Evolutionary conservation across 2,113 vertebrate genomes (phyloP), one percentile per base, ranked within the genome.

Genomic region (Damaliscus lunatus): DNA sequence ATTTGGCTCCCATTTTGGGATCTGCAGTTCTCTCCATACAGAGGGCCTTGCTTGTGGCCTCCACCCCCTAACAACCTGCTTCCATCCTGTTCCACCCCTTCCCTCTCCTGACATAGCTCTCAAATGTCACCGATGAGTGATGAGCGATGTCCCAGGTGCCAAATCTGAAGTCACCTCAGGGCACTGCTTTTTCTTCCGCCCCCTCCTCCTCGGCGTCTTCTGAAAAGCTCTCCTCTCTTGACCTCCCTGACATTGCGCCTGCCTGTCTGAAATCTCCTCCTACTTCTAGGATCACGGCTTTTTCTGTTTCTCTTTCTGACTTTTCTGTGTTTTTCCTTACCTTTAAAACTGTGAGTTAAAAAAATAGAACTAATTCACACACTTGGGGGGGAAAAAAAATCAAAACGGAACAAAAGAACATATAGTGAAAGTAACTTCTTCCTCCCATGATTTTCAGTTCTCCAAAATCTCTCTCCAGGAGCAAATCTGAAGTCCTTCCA

Each of bases 51-150:
- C 59, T 52, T 16, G 55, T 31, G 7, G 40, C 89, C 43, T 52
- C 92, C 29, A 25, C 52, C 52, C 86, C n/a, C 27, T 53, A 36
- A 53, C 50, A 15, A 74, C 33, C 15, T 36, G 46, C 59, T 67
- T 5, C 55, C 11, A 13, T 43, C 78, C 71, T 36, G 25, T 74
- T 92, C 81, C 60, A 36, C 74, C 43, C 27, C 6, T 93, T 53
- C 78, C 12, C 43, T 93, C 59, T 74, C 53, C 96, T 33, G 84
- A 62, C 57, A 84, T 64, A 94, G 80, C 52, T 80, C 57, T 96
- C 93, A 81, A 8, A 91, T 92, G 92, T 92, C 97, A 97, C 52
- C 0, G 1, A 11, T 94, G 96, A 95, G 55, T 96, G 96, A 96
- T 50, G 91, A 92, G 40, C 43, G 2, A 83, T 9, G n/a, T 96